These are phyloP conservation scores for Leucoraja erinaceus DNA, from an alignment of 2,113 vertebrate species.

Conservation along the genomic window DNA sequence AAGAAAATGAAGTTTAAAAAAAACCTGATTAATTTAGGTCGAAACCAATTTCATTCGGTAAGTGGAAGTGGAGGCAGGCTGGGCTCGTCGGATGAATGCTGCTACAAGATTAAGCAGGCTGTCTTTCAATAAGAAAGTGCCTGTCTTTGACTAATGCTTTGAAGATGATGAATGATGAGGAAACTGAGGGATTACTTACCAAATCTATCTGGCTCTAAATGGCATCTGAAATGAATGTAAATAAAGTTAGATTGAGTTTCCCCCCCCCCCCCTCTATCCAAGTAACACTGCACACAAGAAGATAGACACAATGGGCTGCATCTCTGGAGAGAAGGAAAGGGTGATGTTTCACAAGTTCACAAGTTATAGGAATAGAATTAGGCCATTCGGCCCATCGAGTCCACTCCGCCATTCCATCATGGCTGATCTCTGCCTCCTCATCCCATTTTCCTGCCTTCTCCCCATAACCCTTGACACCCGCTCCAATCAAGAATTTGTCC, in stretches of 20 bases:
- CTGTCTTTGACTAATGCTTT: constrained; percentile 35
- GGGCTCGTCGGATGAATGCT: constrained; percentile 15
- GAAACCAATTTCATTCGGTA: constrained; percentile 37
- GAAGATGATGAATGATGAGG: constrained; percentile 37
- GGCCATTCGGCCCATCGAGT: too few relatives aligned
- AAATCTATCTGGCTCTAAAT: constrained; percentile 37
- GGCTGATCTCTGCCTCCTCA: too few relatives aligned
- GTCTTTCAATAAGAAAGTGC: constrained; percentile 36
- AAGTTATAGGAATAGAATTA: too few relatives aligned
- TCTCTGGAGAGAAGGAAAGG: too few relatives aligned
- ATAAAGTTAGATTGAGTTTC: constrained; percentile 32
- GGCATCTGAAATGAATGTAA: constrained; percentile 38
- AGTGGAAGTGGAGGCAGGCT: constrained; percentile 4
- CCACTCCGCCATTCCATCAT: too few relatives aligned
- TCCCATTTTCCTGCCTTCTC: too few relatives aligned
- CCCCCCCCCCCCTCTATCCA: background rate
- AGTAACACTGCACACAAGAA: background rate
- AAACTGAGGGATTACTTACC: constrained; percentile 37
- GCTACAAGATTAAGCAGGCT: constrained; percentile 37
- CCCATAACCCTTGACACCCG: too few relatives aligned
- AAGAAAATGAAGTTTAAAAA: constrained; percentile 32
- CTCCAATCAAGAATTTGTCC: too few relatives aligned
- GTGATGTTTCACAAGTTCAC: too few relatives aligned
- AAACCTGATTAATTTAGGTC: constrained; percentile 38
- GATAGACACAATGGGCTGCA: too few relatives aligned